Evolutionary conservation across 2,797 vertebrate species (phyloP), one percentile per base, ranked within the genome.

Genomic region (Sphaeramia orbicularis): DNA sequence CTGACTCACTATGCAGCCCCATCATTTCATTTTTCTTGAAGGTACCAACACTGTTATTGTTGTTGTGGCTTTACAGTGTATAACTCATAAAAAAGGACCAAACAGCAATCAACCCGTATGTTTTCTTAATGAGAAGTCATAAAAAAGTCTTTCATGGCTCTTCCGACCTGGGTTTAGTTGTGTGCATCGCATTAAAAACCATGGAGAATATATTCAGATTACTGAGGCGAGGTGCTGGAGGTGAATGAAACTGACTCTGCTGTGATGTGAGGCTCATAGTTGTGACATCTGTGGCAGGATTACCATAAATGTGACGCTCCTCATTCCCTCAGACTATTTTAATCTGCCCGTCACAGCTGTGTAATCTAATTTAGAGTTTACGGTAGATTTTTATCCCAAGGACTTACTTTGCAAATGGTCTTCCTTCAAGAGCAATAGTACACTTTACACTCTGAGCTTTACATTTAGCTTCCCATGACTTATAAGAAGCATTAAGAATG

Each of bases 21-120:
- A 61, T 75, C 71, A 37, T 74, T 75, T 76, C 9, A 57, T 86
- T 80, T 83, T 63, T 67, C 65, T 72, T 47, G 32, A 76, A 74
- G 59, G 70, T 59, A 27, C 38, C 51, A 42, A 67, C 21, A 15
- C 49, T 74, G 41, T 84, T 76, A 80, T 60, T 71, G 73, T 42
- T 55, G 41, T 37, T 65, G 71, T 65, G 80, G 52, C 62, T 76
- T 76, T 57, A 14, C 14, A 24, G 54, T 24, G 7, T 54, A 6
- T 14, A 43, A 21, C 40, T 76, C 55, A 60, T 53, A 51, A 61
- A 74, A 77, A 72, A 60, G 41, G 38, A 35, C 18, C 36, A 82
- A 62, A 71, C 16, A 50, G 44, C 55, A 74, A 69, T 76, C 64
- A 78, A 24, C 38, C 21, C 44, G 66, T 72, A 59, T 58, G 11